phyloP scores from a whole-genome alignment of 2,888 invertebrate species.

The Nomada hirtipes region DNA sequence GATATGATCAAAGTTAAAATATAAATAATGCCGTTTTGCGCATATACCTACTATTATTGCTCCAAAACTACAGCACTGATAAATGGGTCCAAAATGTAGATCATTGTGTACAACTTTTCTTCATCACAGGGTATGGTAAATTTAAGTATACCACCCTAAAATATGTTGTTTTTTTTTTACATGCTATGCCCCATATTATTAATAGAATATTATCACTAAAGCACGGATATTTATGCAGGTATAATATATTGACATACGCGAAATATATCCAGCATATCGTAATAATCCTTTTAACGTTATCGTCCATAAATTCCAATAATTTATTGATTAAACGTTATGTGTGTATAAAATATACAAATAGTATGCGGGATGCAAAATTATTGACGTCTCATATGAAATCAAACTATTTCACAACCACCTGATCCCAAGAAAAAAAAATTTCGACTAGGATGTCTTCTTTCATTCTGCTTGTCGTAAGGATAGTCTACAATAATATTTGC shows the following conservation, averaged over 20 bases:
- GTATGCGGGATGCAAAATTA: no score
- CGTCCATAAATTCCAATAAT: no score
- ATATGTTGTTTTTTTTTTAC: constrained; percentile 41
- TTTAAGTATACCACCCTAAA: constrained; percentile 75
- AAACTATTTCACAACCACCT: no score
- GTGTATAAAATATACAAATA: no score
- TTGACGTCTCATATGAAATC: no score
- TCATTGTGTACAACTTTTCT: constrained; percentile 65
- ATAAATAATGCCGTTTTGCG: constrained; percentile 62
- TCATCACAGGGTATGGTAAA: constrained; percentile 70
- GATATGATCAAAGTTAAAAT: constrained; percentile 56
- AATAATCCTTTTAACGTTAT: no score
- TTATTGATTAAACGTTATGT: no score
- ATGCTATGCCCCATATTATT: neutral
- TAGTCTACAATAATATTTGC: no score
- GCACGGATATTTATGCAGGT: neutral
- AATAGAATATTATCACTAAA: neutral
- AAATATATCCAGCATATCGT: no score
- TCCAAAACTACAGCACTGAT: constrained; percentile 69
- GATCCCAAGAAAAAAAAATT: no score
- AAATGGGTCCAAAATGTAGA: constrained; percentile 70
- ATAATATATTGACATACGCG: neutral
- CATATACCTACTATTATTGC: constrained; percentile 73
- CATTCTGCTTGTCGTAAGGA: no score
- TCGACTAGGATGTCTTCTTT: no score